A percentile compares a stretch with the other conserved stretches of the same genome.
phyloP scores from a whole-genome alignment of 2,797 vertebrate species.

The Aphelocoma californica region DNA sequence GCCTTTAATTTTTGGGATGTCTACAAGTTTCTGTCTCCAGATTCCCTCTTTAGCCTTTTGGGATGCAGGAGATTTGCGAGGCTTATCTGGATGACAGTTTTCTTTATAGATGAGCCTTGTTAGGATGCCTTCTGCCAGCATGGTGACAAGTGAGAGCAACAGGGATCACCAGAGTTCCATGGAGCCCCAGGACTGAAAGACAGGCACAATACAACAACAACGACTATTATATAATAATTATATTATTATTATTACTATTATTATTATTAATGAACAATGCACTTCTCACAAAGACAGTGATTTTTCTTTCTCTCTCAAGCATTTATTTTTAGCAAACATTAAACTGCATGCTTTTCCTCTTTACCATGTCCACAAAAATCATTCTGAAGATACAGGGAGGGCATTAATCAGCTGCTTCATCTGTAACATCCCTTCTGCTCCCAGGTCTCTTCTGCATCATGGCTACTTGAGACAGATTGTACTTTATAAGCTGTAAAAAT shows the following conservation, averaged over 20 bases:
- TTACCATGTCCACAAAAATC: not conserved
- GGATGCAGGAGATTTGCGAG: not conserved
- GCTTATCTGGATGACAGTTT: constrained; percentile 22
- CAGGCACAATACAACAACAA: not conserved
- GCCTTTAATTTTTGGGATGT: constrained; percentile 1
- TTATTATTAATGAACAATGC: not conserved
- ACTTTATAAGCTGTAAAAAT: not conserved
- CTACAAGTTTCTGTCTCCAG: constrained; percentile 45
- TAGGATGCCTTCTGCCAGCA: constrained; percentile 81
- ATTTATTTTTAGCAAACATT: not conserved
- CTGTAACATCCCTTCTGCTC: not conserved
- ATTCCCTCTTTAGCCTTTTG: constrained; percentile 19
- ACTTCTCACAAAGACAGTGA: not conserved
- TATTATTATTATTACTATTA: not conserved
- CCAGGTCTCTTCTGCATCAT: not conserved
- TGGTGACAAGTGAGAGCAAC: constrained; percentile 22
- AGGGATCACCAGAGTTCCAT: not conserved
- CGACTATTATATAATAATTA: not conserved
- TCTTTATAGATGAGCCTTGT: constrained; percentile 66
- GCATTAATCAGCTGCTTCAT: not conserved
- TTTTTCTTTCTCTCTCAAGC: not conserved
- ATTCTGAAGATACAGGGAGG: not conserved
- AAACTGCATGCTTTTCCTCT: not conserved
- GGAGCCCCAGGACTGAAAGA: not conserved
- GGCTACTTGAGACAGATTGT: not conserved